Evolutionary conservation across 2,888 invertebrate species (phyloP).

Genomic region (Hydrotaea diabolus): DNA sequence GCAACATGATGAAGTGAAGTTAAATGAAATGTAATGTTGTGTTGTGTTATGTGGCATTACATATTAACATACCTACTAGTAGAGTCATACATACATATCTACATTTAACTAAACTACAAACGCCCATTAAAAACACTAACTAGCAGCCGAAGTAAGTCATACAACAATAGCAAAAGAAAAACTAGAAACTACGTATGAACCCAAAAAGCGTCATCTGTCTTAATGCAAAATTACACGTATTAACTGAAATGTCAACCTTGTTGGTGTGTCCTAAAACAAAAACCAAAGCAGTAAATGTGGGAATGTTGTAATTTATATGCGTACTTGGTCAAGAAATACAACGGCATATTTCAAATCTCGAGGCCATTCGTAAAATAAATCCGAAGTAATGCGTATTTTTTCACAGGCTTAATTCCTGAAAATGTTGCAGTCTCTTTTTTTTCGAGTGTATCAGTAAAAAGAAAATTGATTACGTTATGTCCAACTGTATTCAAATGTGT

Average conservation of each 20-base stretch:
- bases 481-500: no score
- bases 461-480: no score
- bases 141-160: constrained; percentile 61
- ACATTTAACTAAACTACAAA: constrained; percentile 65
- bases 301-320: constrained; percentile 24
- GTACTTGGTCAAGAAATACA: not conserved
- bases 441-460: no score
- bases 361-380: not conserved
- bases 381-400: not conserved
- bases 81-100: not conserved
- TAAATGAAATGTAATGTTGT: constrained; percentile 54
- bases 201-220: constrained; percentile 60
- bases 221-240: constrained; percentile 63
- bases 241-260: constrained; percentile 64
- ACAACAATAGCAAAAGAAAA: not conserved
- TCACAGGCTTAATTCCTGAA: no score
- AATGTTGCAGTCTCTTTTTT: no score
- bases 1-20: constrained; percentile 75
- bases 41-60: constrained; percentile 13
- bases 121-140: constrained; percentile 72
- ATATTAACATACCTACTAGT: not conserved
- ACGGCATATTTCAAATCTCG: not conserved
- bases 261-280: not conserved
- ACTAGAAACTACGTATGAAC: not conserved
- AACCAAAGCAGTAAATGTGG: constrained; percentile 22